These are phyloP conservation scores for Denticeps clupeoides DNA, from an alignment of 2,797 vertebrate species.

Conservation along the genomic window DNA sequence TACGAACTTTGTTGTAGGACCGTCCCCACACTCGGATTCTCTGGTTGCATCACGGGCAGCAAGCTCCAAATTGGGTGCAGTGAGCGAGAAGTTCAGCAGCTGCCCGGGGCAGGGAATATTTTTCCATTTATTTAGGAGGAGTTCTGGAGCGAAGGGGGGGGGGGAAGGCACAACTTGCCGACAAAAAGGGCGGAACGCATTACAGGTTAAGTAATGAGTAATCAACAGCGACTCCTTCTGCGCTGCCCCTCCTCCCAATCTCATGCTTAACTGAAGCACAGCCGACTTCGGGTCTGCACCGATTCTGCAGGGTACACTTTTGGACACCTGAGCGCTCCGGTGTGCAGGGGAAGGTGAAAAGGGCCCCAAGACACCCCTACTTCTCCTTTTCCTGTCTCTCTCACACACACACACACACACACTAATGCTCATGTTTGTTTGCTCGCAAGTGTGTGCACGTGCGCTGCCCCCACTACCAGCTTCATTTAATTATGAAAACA, in stretches of 20 bases:
- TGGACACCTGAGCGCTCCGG: too few species aligned
- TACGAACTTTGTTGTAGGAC: conserved; percentile 44
- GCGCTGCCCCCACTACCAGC: conserved; percentile 69
- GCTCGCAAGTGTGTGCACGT: too few species aligned
- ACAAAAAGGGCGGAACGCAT: conserved; percentile 54
- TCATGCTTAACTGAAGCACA: conserved; percentile 54
- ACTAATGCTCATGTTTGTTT: neutral
- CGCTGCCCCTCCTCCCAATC: conserved; percentile 41
- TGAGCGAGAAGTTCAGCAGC: conserved; percentile 72
- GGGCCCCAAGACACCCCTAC: too few species aligned
- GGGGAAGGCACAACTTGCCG: conserved; percentile 37
- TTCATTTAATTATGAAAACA: conserved; percentile 84
- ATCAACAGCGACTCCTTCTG: conserved; percentile 56
- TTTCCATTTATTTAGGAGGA: conserved; percentile 68
- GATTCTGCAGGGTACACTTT: too few species aligned
- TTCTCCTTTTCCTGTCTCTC: conserved; percentile 34
- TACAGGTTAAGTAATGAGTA: conserved; percentile 72
- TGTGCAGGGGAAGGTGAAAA: too few species aligned
- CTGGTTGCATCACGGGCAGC: conserved; percentile 60
- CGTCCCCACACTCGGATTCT: conserved; percentile 25
- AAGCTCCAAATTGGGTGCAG: conserved; percentile 69
- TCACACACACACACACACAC: neutral
- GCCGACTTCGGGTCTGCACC: too few species aligned
- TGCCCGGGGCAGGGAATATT: conserved; percentile 69
- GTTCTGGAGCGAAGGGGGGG: conserved; percentile 9